A percentile compares a stretch with the other conserved stretches of the same genome.
These are phyloP conservation scores for Danio choprae DNA, from an alignment of 2,797 vertebrate genomes.

Conservation along the genomic window DNA sequence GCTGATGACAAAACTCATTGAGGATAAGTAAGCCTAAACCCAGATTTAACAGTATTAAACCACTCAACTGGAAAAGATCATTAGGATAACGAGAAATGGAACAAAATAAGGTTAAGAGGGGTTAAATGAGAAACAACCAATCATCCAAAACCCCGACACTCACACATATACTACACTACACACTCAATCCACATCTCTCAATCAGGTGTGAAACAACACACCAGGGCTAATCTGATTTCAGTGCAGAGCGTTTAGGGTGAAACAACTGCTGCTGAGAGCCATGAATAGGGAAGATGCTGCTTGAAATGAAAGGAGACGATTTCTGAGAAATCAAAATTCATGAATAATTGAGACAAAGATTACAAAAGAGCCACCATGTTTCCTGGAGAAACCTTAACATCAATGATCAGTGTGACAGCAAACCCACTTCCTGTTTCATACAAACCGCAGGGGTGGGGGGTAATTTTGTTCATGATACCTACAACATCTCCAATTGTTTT, in stretches of 20 bases:
- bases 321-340: conserved; percentile 32
- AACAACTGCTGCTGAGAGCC: conserved; percentile 23
- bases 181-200: conserved; percentile 40
- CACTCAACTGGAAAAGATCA: conserved; percentile 30
- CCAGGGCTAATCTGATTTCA: conserved; percentile 54
- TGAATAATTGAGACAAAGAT: conserved; percentile 13
- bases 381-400: conserved; percentile 30
- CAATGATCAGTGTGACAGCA: conserved; percentile 21
- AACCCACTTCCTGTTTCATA: conserved; percentile 31
- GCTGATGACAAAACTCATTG: not conserved
- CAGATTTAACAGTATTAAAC: conserved; percentile 19
- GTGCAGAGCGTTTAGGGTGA: conserved; percentile 31
- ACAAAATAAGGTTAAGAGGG: conserved; percentile 56
- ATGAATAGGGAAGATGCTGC: not conserved
- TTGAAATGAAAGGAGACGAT: not conserved
- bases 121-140: conserved; percentile 26
- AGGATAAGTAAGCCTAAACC: conserved; percentile 22
- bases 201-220: conserved; percentile 35
- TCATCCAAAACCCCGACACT: not conserved
- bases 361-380: conserved; percentile 27
- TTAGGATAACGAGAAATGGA: conserved; percentile 49
- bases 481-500: not conserved
- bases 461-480: not conserved
- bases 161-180: not conserved
- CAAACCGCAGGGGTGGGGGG: not conserved